Evolutionary conservation across 53 echinoderm and acorn worm species (phyloP).

Genomic region (Mesocentrotus franciscanus): DNA sequence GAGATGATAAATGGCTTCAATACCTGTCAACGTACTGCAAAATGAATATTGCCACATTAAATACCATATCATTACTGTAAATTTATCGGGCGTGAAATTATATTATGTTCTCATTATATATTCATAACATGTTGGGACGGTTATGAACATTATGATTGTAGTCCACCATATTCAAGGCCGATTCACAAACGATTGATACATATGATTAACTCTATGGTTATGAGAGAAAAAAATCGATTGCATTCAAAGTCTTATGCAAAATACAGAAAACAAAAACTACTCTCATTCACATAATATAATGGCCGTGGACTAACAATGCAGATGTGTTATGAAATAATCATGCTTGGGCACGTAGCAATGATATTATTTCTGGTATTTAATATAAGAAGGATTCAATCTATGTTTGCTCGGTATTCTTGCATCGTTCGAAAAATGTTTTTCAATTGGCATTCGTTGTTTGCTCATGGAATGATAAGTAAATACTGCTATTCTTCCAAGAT

Average conservation of each 20-base stretch:
- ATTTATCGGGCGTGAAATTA: not conserved
- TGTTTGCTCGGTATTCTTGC: not conserved
- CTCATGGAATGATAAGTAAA: not conserved
- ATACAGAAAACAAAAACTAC: not conserved
- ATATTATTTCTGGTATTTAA: not conserved
- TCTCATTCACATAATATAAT: too few relatives aligned
- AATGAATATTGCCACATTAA: not conserved
- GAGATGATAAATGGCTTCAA: not conserved
- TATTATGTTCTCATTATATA: not conserved
- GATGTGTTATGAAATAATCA: not conserved
- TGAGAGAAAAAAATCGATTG: not conserved
- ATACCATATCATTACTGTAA: not conserved
- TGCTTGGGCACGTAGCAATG: not conserved
- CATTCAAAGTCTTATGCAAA: not conserved
- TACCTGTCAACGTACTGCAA: not conserved
- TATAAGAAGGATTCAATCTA: not conserved
- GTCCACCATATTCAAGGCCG: not conserved
- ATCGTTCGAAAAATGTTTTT: not conserved
- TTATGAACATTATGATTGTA: not conserved
- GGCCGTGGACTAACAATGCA: too few relatives aligned
- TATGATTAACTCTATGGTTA: not conserved
- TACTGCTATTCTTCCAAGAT: not conserved
- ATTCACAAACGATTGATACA: not conserved
- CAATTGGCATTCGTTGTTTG: not conserved
- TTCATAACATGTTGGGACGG: not conserved